Evolutionary conservation across 35 echinoderm and acorn worm species (phyloP), one percentile per base, ranked within the genome.

Genomic region (Apostichopus californicus): DNA sequence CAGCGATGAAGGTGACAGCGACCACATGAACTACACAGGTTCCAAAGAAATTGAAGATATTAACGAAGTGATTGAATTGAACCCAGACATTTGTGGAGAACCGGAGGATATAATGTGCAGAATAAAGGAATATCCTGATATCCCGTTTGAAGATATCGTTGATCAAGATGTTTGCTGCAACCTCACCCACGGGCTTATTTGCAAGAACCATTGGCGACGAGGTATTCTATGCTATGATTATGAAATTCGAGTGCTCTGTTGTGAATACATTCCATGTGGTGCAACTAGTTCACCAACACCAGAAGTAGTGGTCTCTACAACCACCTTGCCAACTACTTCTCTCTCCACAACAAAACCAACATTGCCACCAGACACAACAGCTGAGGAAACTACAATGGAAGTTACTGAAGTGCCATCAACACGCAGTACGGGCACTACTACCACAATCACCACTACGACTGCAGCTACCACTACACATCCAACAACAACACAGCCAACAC

Each of bases 81-180:
- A 91, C 54, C 89, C 89, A 11, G 89, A 91, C 18, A 79, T 91
- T 26, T 91, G 89, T 79, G 89, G 89, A 18, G 6, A 91, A 6
- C 46, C 89, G 11, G 61, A 61, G 6, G 89, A 79, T 22, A 91
- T 91, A 53, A 54, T 56, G 68, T 91, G 89, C 20, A 77, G 89
- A 54, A 89, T 89, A 9, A 68, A 28, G 63, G 86, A 89, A 34
- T 72, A 72, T 21, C 86, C 86, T 15, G 68, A 73, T 46, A 56
- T 89, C 72, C 86, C 86, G 0, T 89, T 89, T 89, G 86, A 64
- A 8, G 73, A 77, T 78, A 79, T 91, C 26, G 52, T 22, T 8
- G 73, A 91, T 53, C 71, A 91, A 21, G 89, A 91, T 78, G 89
- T 91, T 26, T 78, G 77, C 17, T 91, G 89, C 26, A 91, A 91